phyloP scores from a whole-genome alignment of 2,797 vertebrate species.

The Dromococcyx pavoninus region DNA sequence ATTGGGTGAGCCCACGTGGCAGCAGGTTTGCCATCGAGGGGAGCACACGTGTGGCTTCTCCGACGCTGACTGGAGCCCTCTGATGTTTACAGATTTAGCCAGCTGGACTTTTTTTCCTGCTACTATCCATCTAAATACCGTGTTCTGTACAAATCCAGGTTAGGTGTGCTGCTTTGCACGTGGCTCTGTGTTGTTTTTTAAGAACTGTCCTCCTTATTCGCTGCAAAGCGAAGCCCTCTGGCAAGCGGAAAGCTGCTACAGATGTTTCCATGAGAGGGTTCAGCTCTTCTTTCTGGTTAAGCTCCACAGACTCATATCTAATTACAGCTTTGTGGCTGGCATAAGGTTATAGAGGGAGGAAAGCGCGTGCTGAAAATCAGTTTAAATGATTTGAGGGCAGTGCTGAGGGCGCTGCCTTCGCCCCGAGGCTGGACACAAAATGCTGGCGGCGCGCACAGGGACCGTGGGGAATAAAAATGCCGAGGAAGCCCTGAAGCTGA shows the following conservation, averaged over 20 bases:
- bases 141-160: accelerated
- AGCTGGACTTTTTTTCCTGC: neutral
- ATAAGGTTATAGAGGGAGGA: slow-evolving; percentile 82
- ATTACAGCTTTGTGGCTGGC: slow-evolving; percentile 84
- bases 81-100: accelerated
- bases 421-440: slow-evolving; percentile 36
- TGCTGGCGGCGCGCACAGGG: slow-evolving; percentile 87
- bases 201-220: accelerated
- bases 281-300: slow-evolving; percentile 62
- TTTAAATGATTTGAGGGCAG: slow-evolving; percentile 54
- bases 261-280: slow-evolving; percentile 53
- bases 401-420: neutral
- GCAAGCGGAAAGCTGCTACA: neutral
- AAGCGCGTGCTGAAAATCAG: slow-evolving; percentile 52
- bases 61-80: neutral
- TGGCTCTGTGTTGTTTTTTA: accelerated
- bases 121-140: accelerated
- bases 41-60: neutral
- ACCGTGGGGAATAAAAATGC: slow-evolving; percentile 73
- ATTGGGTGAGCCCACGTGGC: neutral
- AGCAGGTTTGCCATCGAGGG: neutral
- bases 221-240: neutral
- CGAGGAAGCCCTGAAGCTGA: slow-evolving; percentile 76
- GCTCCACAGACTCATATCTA: slow-evolving; percentile 79
- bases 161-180: accelerated